Percentiles rank a stretch among this genome's conserved stretches.
Evolutionary conservation across 2,797 vertebrate genomes (phyloP).

Genomic region (Gymnopithys bicolor): DNA sequence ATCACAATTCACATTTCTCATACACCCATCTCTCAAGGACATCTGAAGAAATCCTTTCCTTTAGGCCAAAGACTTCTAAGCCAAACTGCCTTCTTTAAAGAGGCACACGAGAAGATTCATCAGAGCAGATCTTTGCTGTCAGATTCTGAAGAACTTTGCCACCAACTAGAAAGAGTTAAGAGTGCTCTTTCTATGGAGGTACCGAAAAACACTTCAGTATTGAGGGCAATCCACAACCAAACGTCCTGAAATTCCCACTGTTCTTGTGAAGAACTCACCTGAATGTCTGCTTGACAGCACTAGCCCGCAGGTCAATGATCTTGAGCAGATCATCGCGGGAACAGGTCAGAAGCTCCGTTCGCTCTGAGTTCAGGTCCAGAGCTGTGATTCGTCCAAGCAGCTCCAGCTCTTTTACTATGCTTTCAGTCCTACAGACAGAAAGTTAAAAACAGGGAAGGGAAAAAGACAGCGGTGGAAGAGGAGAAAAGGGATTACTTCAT

Average conservation of each 20-base stretch:
- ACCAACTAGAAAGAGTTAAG: not conserved
- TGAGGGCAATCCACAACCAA: not conserved
- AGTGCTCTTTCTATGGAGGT: not conserved
- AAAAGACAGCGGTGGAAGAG: not conserved
- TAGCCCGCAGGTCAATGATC: conserved; percentile 90
- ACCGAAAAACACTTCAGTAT: not conserved
- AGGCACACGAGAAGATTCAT: not conserved
- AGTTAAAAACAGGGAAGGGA: not conserved
- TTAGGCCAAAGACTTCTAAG: not conserved
- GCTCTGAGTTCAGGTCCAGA: conserved; percentile 92
- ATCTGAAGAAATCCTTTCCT: not conserved
- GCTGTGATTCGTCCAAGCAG: conserved; percentile 92
- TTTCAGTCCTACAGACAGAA: conserved; percentile 84
- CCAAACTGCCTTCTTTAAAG: not conserved
- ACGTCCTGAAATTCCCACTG: not conserved
- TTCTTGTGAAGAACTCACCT: conserved; percentile 75
- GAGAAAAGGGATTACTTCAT: not conserved
- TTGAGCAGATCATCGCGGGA: conserved; percentile 94
- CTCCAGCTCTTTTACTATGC: conserved; percentile 90
- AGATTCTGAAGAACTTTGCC: not conserved
- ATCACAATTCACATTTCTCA: not conserved
- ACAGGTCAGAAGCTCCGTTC: conserved; percentile 92
- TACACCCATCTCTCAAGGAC: not conserved
- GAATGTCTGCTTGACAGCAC: conserved; percentile 87
- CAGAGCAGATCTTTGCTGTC: not conserved